These are phyloP conservation scores for Cryptops parisi DNA, from an alignment of 2,888 invertebrate genomes.

Conservation along the genomic window DNA sequence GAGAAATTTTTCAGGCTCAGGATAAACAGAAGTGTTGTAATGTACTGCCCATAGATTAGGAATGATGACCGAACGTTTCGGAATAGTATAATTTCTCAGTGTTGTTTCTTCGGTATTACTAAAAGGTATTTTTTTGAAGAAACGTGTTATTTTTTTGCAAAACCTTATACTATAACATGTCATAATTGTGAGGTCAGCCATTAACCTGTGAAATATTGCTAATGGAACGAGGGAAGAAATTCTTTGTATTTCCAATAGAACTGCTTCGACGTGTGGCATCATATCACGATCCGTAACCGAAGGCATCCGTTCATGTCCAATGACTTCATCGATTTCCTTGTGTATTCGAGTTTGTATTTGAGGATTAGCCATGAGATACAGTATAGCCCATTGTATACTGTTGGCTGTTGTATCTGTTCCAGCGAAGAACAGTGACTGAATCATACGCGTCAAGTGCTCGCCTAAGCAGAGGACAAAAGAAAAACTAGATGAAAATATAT, in stretches of 20 bases:
- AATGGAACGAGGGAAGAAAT: background rate
- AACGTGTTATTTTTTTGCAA: no score
- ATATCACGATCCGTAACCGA: background rate
- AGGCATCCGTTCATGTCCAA: background rate
- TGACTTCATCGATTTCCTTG: constrained; percentile 3
- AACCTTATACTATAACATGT: no score
- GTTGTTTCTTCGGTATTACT: background rate
- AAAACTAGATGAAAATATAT: no score
- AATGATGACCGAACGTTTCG: background rate
- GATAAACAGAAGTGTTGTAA: background rate
- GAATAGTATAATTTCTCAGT: background rate
- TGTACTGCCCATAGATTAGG: background rate
- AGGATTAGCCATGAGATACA: constrained; percentile 2
- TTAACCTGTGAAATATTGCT: background rate
- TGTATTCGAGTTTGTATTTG: background rate
- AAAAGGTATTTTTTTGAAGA: no score
- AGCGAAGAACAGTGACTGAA: background rate
- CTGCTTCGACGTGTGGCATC: background rate
- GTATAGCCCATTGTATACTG: background rate
- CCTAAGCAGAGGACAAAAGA: background rate
- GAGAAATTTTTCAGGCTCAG: background rate
- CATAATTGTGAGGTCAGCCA: no score
- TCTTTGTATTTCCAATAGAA: background rate
- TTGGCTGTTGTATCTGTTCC: constrained; percentile 5
- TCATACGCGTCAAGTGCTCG: background rate